Evolutionary conservation across 2,888 invertebrate species (phyloP), one percentile per base, ranked within the genome.

Genomic region (Monoplex corrugatus): DNA sequence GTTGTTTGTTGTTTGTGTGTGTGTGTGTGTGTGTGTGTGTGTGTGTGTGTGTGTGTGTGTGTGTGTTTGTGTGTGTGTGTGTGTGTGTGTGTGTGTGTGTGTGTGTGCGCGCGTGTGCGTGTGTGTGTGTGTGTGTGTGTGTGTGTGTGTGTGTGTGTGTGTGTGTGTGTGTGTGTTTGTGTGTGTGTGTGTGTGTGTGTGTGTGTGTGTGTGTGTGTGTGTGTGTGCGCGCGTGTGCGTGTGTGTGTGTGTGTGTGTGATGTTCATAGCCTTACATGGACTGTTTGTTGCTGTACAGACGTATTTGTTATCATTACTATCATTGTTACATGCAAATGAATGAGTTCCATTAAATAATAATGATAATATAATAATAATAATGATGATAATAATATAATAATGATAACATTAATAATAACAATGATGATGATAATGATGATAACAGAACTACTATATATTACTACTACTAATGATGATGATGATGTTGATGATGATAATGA

Each of bases 131-230:
- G n/a, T n/a, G n/a, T n/a, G n/a, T 50, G 50, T 50, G 50, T 50
- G 50, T 50, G 50, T 50, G 50, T 19, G 50, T 28, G 19, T 28
- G 68, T 68, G 75, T 10, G 75, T 19, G 75, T 75, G 75, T 75
- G 75, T 75, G 75, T 75, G 75, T 75, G 75, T 57, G 2, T 57
- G 57, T 57, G 2, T 50, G 19, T 50, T 57, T 57, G 57, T 57
- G 57, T 57, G 57, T 75, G 75, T 75, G 75, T 35, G 75, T 75
- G 75, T 75, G 75, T 75, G 75, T 75, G 75, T 75, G 75, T 75
- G 75, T 75, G 75, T 75, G 75, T 75, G 75, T 75, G 75, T 75
- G 75, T 75, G 75, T 75, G 75, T 75, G 75, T 75, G 75, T 75
- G 75, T 75, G 75, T 75, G 75, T 35, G 75, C 19, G 75, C 35